Evolutionary conservation across 2,888 invertebrate species (phyloP).

Genomic region (Nudaria mundana): DNA sequence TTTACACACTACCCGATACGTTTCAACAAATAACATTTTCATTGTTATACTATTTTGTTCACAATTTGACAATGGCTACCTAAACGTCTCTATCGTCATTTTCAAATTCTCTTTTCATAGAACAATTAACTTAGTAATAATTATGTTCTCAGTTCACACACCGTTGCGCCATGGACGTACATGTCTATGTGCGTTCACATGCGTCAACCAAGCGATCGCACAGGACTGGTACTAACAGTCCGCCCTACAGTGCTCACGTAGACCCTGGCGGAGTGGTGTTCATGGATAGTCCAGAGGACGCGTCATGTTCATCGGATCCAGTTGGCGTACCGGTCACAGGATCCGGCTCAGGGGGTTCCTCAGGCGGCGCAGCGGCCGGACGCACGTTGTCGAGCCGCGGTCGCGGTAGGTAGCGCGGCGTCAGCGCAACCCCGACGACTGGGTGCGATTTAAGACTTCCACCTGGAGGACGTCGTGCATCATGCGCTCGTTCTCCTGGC

Average conservation of each 20-base stretch:
- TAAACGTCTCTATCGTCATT: slow-evolving; percentile 58
- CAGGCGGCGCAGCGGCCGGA: slow-evolving; percentile 73
- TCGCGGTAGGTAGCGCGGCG: slow-evolving; percentile 77
- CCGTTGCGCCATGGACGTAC: slow-evolving; percentile 38
- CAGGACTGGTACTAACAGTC: slow-evolving; percentile 22
- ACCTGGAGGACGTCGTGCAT: slow-evolving; percentile 88
- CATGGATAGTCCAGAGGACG: slow-evolving; percentile 44
- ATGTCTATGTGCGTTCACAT: slow-evolving; percentile 36
- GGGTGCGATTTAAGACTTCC: slow-evolving; percentile 80
- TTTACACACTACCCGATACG: slow-evolving; percentile 58
- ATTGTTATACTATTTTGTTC: slow-evolving; percentile 60
- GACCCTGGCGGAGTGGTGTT: slow-evolving; percentile 32
- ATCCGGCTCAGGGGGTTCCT: slow-evolving; percentile 58
- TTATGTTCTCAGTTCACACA: slow-evolving; percentile 48
- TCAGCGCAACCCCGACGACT: slow-evolving; percentile 79
- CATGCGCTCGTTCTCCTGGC: slow-evolving; percentile 93
- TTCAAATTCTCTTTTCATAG: slow-evolving; percentile 25
- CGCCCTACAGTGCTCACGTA: slow-evolving; percentile 26
- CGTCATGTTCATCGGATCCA: slow-evolving; percentile 21
- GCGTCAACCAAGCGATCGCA: slow-evolving; percentile 15
- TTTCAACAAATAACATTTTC: slow-evolving; percentile 73
- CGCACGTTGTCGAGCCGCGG: slow-evolving; percentile 71
- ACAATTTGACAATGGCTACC: slow-evolving; percentile 72
- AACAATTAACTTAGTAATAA: slow-evolving; percentile 44
- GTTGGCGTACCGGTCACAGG: slow-evolving; percentile 30